Evolutionary conservation across 2,888 invertebrate genomes (phyloP).

Genomic region (Lithophane ornitopus): DNA sequence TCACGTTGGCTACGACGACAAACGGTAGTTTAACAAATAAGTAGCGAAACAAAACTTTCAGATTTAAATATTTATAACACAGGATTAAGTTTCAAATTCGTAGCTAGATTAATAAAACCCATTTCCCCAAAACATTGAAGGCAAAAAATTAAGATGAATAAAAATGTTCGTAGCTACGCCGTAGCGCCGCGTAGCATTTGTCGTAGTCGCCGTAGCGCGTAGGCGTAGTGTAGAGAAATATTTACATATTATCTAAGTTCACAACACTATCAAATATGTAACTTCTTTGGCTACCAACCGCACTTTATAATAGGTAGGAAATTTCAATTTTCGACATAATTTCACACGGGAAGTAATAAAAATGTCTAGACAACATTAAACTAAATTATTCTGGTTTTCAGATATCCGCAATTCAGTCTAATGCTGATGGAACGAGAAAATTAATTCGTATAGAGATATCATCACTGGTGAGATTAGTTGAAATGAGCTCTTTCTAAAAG

Average conservation of each 20-base stretch:
- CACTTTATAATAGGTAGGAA: conserved; percentile 7
- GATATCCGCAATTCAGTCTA: neutral
- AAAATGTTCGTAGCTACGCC: neutral
- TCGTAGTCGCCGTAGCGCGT: conserved; percentile 51
- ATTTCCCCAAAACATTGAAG: neutral
- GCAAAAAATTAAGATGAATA: neutral
- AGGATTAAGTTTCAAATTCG: neutral
- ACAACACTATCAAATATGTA: conserved; percentile 5
- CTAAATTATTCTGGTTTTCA: conserved; percentile 19
- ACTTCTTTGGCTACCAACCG: neutral
- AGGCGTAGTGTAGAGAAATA: conserved; percentile 23
- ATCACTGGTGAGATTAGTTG: neutral
- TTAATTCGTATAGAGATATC: neutral
- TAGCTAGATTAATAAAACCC: neutral
- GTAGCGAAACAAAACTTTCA: neutral
- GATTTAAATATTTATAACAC: conserved; percentile 13
- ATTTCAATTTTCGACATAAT: neutral
- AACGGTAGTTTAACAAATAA: conserved; percentile 7
- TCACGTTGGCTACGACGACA: conserved; percentile 14
- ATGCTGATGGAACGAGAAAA: conserved; percentile 7
- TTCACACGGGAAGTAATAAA: conserved; percentile 22
- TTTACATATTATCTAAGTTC: conserved; percentile 20
- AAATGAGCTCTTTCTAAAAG: conserved; percentile 8
- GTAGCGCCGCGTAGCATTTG: conserved; percentile 52
- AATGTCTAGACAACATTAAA: conserved; percentile 36